Evolutionary conservation across 2,888 invertebrate species (phyloP), one percentile per base, ranked within the genome.

Genomic region (Lumbricus terrestris): DNA sequence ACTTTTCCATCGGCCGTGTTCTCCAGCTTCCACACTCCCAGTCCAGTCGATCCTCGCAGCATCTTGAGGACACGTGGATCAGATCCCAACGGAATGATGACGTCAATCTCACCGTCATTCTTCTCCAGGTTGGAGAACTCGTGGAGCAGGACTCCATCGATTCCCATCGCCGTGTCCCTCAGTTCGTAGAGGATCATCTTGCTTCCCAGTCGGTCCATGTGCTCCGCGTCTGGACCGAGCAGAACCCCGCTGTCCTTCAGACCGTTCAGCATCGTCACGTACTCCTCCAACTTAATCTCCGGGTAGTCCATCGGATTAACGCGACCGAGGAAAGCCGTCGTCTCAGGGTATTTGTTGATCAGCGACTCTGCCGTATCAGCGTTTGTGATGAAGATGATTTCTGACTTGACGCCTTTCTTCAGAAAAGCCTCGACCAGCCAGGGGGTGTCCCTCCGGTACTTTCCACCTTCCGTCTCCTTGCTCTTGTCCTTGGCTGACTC

Each of bases 141-240:
- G 69, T 91, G 91, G 82, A 91, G 90, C n/a, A 90, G 83, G 33
- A 91, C 90, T 0, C 90, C 90, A 2, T 88, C 89, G 83, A 82
- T 37, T 29, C 91, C 91, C 91, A 91, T 91, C 23, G 91, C 37
- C 13, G 91, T 89, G 69, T 91, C 90, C 33, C 42, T 88, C 82
- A 91, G 90, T 69, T 91, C 91, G 88, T 91, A 91, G 33, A 91
- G 90, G 83, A 91, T 91, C 90, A 91, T 90, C 88, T 91, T 91
- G 88, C 89, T 89, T 6, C 90, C 91, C 18, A 91, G 90, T 29
- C 91, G 90, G 42, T 91, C 91, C 90, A 91, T 91, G 88, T 91
- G 90, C 18, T 90, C 90, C 23, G 91, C 89, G n/a, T 91, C 85
- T 20, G 91, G 91, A 29, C 90, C 91, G 29, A 91, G 42, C 35